A percentile compares a stretch with the other conserved stretches of the same genome.
Evolutionary conservation across 2,113 vertebrate genomes (phyloP).

Genomic region (Phalacrocorax brasilianus): DNA sequence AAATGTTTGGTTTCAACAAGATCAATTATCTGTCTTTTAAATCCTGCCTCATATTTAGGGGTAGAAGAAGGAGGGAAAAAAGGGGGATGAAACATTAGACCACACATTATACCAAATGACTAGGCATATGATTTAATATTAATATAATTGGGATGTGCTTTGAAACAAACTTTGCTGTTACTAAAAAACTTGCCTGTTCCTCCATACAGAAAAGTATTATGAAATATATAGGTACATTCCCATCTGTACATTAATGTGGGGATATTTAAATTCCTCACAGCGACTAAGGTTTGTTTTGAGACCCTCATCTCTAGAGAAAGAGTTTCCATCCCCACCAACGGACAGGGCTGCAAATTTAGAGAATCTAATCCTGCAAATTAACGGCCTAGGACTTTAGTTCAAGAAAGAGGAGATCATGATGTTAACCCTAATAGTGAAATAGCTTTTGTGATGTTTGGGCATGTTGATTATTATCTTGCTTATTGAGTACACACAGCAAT

Average conservation of each 20-base stretch:
- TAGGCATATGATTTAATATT: not conserved
- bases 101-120: not conserved
- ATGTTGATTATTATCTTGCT: not conserved
- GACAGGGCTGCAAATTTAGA: not conserved
- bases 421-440: not conserved
- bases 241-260: not conserved
- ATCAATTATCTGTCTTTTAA: not conserved
- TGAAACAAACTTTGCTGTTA: slow-evolving; percentile 22
- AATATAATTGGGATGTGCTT: slow-evolving; percentile 20
- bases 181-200: not conserved
- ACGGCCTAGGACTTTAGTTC: not conserved
- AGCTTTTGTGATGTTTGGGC: not conserved
- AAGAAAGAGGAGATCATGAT: not conserved
- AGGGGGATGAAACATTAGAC: not conserved
- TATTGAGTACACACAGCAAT: not conserved
- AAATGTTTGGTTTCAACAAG: slow-evolving; percentile 15
- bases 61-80: not conserved
- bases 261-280: not conserved
- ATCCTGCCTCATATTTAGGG: not conserved
- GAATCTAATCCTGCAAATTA: not conserved
- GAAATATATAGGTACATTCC: not conserved
- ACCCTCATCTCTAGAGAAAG: not conserved
- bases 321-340: not conserved
- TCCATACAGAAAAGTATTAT: not conserved
- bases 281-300: not conserved